phyloP scores from a whole-genome alignment of 2,113 vertebrate genomes.

The Stegostoma tigrinum region DNA sequence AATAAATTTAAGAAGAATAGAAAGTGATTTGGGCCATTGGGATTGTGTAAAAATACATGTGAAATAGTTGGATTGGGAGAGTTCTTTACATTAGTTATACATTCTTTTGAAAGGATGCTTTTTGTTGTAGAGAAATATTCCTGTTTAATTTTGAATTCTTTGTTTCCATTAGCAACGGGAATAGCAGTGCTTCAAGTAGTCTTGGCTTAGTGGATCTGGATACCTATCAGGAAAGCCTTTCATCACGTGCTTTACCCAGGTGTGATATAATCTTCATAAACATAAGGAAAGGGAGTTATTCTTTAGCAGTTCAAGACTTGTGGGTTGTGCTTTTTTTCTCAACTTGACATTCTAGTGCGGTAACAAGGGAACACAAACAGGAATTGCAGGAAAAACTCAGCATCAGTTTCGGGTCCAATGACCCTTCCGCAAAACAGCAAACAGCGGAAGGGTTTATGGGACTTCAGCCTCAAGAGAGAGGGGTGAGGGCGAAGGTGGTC shows the following conservation, averaged over 20 bases:
- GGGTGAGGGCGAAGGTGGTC: no score
- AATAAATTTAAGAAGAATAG: background rate
- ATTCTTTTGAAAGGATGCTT: background rate
- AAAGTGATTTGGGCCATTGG: background rate
- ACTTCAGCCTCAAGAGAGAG: no score
- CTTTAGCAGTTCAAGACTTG: background rate
- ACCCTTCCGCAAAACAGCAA: no score
- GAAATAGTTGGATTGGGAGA: background rate
- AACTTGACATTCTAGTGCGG: background rate
- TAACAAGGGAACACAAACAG: background rate
- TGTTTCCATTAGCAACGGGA: conserved; percentile 83
- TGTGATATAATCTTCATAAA: background rate
- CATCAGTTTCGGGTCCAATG: no score
- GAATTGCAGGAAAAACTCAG: no score
- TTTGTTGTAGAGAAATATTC: background rate
- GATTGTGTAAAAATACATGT: background rate
- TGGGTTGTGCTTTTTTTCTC: background rate
- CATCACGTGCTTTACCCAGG: conserved; percentile 55
- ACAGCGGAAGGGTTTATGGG: no score
- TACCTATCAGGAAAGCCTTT: conserved; percentile 73
- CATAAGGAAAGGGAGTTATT: background rate
- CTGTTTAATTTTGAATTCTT: conserved; percentile 46
- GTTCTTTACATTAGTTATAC: background rate
- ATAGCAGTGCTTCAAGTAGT: conserved; percentile 86
- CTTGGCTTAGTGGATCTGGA: conserved; percentile 84